A percentile compares a stretch with the other conserved stretches of the same genome.
These are phyloP conservation scores for Ochropleura leucogaster DNA, from an alignment of 2,888 invertebrate species.

Conservation along the genomic window DNA sequence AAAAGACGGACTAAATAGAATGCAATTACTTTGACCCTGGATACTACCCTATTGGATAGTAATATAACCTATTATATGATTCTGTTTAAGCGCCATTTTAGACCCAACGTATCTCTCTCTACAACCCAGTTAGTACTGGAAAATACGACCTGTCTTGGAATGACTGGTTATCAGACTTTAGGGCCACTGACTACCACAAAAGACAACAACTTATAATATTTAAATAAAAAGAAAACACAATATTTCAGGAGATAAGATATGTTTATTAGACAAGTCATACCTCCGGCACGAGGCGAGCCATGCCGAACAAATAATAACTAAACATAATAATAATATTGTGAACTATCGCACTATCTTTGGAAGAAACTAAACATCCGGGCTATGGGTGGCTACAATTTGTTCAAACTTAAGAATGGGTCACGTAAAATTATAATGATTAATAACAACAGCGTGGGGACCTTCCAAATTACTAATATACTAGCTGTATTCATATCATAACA, in stretches of 20 bases:
- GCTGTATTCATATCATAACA: constrained; percentile 65
- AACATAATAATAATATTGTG: constrained; percentile 79
- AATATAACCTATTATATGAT: no score
- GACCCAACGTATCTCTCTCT: no score
- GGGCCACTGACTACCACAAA: no score
- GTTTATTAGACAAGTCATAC: constrained; percentile 89
- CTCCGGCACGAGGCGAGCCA: constrained; percentile 76
- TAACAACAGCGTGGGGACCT: constrained; percentile 68
- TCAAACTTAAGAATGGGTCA: constrained; percentile 53
- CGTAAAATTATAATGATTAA: constrained; percentile 60
- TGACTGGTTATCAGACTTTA: no score
- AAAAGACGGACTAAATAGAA: no score
- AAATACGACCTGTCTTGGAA: no score
- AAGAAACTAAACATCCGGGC: constrained; percentile 86
- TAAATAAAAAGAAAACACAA: constrained; percentile 69
- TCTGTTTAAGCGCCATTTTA: no score
- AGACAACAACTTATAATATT: no score
- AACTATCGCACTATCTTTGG: constrained; percentile 89
- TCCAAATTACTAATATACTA: constrained; percentile 75
- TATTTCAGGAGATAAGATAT: constrained; percentile 87
- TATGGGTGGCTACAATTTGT: constrained; percentile 68
- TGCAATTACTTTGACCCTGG: no score
- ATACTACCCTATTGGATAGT: no score
- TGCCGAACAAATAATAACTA: constrained; percentile 78
- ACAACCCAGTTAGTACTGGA: no score